Conservation (phyloP, 2,888 invertebrate species). For the Leptinotarsa rubiginosa region DNA sequence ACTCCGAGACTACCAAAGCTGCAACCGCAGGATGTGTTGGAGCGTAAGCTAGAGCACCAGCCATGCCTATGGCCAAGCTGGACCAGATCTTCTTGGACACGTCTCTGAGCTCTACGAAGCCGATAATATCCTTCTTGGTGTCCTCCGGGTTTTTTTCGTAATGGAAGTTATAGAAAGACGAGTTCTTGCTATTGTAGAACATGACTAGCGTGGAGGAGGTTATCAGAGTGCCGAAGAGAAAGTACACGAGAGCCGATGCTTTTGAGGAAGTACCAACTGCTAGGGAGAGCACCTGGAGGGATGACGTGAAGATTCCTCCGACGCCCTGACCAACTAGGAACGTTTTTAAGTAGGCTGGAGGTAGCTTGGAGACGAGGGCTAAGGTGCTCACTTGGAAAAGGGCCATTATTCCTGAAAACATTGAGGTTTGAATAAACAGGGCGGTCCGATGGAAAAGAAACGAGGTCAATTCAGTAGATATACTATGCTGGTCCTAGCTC, state of each 20-base stretch:
- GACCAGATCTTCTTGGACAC: slow-evolving; percentile 37
- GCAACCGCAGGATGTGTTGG: slow-evolving; percentile 41
- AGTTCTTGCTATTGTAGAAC: slow-evolving; percentile 15
- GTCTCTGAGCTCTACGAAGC: slow-evolving; percentile 22
- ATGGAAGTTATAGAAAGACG: slow-evolving; percentile 30
- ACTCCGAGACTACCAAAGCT: slow-evolving; percentile 44
- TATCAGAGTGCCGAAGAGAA: slow-evolving; percentile 21
- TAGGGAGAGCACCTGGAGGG: slow-evolving; percentile 40
- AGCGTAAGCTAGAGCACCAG: slow-evolving; percentile 30
- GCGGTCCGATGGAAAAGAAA: no score
- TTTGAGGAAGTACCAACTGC: slow-evolving; percentile 32
- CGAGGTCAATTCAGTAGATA: no score
- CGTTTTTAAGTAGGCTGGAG: slow-evolving; percentile 41
- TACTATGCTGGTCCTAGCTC: no score
- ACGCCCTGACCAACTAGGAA: slow-evolving; percentile 44
- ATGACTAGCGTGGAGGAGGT: background rate
- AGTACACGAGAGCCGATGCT: slow-evolving; percentile 40
- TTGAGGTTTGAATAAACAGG: background rate
- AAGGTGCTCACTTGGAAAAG: slow-evolving; percentile 41
- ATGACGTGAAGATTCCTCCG: slow-evolving; percentile 40
- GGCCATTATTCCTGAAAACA: slow-evolving; percentile 31
- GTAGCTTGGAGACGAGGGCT: slow-evolving; percentile 43
- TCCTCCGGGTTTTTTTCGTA: slow-evolving; percentile 29
- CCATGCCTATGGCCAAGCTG: slow-evolving; percentile 33
- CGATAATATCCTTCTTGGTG: slow-evolving; percentile 28